phyloP scores from a whole-genome alignment of 2,888 invertebrate species.

The Tetramorium bicarinatum region DNA sequence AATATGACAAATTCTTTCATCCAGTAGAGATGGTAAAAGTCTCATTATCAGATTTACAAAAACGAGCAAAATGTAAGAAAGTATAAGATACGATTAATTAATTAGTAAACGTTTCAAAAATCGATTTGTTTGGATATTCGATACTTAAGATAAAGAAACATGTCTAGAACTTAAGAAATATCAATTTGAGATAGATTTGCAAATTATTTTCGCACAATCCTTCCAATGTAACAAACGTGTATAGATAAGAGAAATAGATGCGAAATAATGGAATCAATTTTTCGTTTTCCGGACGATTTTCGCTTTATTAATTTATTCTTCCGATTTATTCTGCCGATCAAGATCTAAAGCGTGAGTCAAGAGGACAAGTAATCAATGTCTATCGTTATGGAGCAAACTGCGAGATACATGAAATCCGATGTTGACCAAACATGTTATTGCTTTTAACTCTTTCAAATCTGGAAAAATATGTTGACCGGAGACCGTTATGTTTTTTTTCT shows the following conservation, averaged over 20 bases:
- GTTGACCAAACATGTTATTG: conserved; percentile 53
- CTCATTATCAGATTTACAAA: too few relatives aligned
- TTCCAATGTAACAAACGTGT: too few relatives aligned
- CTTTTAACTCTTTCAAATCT: conserved; percentile 45
- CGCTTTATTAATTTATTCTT: not conserved
- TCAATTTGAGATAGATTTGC: not conserved
- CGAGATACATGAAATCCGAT: conserved; percentile 29
- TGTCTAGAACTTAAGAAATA: not conserved
- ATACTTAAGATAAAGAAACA: too few relatives aligned
- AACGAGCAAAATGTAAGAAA: not conserved
- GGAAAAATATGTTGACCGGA: conserved; percentile 45
- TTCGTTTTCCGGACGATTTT: not conserved
- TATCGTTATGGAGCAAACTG: conserved; percentile 19
- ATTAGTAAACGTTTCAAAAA: not conserved
- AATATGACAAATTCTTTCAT: not conserved
- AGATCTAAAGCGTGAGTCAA: not conserved
- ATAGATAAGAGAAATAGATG: not conserved
- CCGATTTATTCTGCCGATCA: not conserved
- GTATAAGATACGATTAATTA: not conserved
- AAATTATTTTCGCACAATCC: not conserved
- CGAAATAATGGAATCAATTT: not conserved
- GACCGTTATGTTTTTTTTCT: conserved; percentile 12
- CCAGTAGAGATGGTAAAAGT: not conserved
- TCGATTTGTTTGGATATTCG: not conserved
- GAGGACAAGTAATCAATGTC: conserved; percentile 2